Evolutionary conservation across 2,113 vertebrate species (phyloP).

Genomic region (Upupa epops): DNA sequence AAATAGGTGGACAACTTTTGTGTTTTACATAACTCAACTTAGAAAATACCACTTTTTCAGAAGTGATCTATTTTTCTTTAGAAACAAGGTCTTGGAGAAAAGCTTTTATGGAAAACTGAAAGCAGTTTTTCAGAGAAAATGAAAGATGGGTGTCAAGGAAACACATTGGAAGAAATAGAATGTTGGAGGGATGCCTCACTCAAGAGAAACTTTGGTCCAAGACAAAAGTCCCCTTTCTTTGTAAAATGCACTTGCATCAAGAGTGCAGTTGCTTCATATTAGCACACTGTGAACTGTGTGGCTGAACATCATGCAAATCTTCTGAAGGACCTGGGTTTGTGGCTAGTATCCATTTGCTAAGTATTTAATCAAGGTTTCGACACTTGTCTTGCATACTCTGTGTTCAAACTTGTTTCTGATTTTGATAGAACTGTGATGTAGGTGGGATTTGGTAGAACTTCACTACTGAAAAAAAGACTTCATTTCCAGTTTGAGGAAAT

Average conservation of each 20-base stretch:
- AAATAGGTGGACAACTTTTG: neutral
- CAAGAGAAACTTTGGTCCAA: neutral
- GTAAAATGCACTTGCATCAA: neutral
- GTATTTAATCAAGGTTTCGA: neutral
- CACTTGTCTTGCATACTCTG: neutral
- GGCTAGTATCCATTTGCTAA: neutral
- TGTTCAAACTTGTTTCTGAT: neutral
- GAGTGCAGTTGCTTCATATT: neutral
- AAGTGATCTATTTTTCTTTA: neutral
- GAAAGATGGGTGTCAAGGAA: neutral
- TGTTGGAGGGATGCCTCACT: neutral
- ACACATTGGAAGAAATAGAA: neutral
- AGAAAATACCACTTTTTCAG: neutral
- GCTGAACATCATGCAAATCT: neutral
- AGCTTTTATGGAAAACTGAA: neutral
- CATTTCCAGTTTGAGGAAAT: neutral
- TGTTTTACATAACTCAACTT: neutral
- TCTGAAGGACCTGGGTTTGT: neutral
- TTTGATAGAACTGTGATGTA: neutral
- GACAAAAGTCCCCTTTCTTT: neutral
- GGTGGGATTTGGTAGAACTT: neutral
- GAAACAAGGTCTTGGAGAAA: neutral
- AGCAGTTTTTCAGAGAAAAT: neutral
- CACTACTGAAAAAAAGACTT: neutral
- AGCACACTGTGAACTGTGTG: neutral